Percentiles rank a stretch among this genome's conserved stretches.
These are phyloP conservation scores for Rhegmatorhina hoffmannsi DNA, from an alignment of 2,113 vertebrate species.

Conservation along the genomic window DNA sequence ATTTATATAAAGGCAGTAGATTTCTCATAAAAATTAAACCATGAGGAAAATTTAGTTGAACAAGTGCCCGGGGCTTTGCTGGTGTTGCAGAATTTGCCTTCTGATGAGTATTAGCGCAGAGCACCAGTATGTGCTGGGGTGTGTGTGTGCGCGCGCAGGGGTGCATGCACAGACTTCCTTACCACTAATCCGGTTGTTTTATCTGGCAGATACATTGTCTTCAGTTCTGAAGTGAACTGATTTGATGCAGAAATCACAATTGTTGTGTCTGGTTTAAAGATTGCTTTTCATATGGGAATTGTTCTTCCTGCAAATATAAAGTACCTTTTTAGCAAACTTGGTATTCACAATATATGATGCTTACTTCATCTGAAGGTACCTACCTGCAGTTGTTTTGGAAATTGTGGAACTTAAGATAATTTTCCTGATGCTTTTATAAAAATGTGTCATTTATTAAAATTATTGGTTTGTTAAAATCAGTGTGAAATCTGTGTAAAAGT, in stretches of 20 bases:
- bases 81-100: not conserved
- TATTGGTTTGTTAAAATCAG: not conserved
- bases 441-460: not conserved
- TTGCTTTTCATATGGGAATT: not conserved
- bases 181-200: not conserved
- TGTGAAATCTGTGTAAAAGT: not conserved
- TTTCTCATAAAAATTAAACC: conserved; percentile 23
- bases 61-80: not conserved
- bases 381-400: not conserved
- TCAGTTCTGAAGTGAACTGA: not conserved
- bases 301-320: not conserved
- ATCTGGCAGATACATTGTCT: not conserved
- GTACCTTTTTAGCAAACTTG: not conserved
- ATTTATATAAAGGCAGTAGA: not conserved
- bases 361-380: not conserved
- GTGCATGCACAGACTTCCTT: not conserved
- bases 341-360: not conserved
- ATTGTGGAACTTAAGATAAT: not conserved
- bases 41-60: not conserved
- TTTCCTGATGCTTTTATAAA: not conserved
- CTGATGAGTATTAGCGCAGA: not conserved
- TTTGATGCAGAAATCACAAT: not conserved
- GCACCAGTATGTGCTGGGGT: not conserved
- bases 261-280: not conserved
- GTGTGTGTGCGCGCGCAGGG: accelerated